Base-by-base conservation (phyloP, 1,140 invertebrate genomes). In the Ladona fulva region DNA sequence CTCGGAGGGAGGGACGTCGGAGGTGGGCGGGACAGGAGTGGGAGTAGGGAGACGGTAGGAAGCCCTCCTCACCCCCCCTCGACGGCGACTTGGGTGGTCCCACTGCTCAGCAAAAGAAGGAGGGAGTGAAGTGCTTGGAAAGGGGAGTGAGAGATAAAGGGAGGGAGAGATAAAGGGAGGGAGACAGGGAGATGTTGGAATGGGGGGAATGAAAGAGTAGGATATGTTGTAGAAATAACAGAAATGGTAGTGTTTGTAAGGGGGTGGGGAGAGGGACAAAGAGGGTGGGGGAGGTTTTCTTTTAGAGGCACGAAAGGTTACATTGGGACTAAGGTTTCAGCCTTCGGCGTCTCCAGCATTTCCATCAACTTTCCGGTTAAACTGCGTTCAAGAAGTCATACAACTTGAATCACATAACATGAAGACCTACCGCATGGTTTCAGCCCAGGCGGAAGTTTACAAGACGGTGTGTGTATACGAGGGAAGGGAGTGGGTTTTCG, bases 311-410 rank as follows among this genome's bases (percentile, higher is more conserved):
- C 52, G 52, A 66, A 66, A 66, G 52, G 52, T 66, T 66, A 66
- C 52, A 22, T 66, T 22, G 52, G 52, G 52, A 66, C 52, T 66
- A 66, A 66, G 52, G 52, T 66, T 66, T 66, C 52, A 16, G 14
- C 52, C 52, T 66, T 16, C 16, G 16, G 52, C 52, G 16, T 66
- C 52, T 66, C 16, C 16, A 66, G 52, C 52, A 66, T 66, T 66
- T 66, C 52, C 52, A 66, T 66, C 52, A 66, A 66, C 52, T 66
- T 66, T 66, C 52, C 52, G 52, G 52, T 66, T 66, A 66, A 66
- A 66, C 52, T 66, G 52, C 52, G 52, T 19, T 66, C 52, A 22
- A 66, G 52, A 66, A 66, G 52, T 66, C 52, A 66, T 66, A 66
- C 52, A 66, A 66, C 52, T 66, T 66, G 52, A 66, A 66, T 66